Percentiles rank a stretch among this genome's conserved stretches.
Evolutionary conservation across 2,888 invertebrate genomes (phyloP).

Genomic region (Zhuqinia jingwanae): DNA sequence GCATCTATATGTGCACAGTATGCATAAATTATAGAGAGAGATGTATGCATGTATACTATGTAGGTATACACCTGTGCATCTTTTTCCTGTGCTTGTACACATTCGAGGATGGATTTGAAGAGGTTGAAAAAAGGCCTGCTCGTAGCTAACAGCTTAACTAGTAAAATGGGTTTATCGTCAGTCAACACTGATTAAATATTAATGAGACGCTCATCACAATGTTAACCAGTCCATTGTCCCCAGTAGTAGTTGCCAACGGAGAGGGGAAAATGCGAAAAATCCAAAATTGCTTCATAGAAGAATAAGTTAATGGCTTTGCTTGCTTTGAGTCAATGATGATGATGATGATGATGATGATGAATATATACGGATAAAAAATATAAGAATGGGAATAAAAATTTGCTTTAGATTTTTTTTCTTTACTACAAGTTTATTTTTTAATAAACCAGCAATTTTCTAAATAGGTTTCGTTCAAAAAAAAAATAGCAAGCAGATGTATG

Average conservation of each 20-base stretch:
- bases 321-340: not conserved
- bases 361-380: too few relatives aligned
- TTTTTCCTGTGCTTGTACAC: not conserved
- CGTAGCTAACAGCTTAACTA: not conserved
- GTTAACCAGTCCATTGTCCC: not conserved
- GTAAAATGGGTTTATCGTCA: constrained; percentile 8
- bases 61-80: not conserved
- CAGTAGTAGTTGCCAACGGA: not conserved
- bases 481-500: too few relatives aligned
- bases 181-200: constrained; percentile 72
- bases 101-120: not conserved
- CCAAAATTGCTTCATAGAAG: too few relatives aligned
- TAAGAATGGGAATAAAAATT: too few relatives aligned
- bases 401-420: too few relatives aligned
- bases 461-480: too few relatives aligned
- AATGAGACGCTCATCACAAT: constrained; percentile 61
- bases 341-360: not conserved
- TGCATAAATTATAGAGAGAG: not conserved
- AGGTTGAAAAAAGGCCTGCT: not conserved
- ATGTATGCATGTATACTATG: not conserved
- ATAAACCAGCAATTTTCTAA: too few relatives aligned
- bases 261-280: not conserved
- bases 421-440: too few relatives aligned
- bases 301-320: not conserved
- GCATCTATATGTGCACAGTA: not conserved